These are phyloP conservation scores for Cylindroiulus punctatus DNA, from an alignment of 2,888 invertebrate genomes.

Conservation along the genomic window DNA sequence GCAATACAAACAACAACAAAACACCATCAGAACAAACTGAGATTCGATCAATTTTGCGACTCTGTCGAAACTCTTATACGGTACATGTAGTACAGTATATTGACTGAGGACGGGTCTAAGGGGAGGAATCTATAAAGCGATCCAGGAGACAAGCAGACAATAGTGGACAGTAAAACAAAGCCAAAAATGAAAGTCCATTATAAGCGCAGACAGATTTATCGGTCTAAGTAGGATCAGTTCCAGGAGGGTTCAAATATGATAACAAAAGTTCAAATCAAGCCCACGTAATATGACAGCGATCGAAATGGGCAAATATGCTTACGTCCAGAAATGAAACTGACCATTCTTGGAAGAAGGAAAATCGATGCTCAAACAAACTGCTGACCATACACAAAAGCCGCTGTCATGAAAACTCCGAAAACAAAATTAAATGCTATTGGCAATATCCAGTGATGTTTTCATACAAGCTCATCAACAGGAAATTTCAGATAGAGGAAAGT, in stretches of 20 bases:
- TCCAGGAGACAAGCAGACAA: neutral
- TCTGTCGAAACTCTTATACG: neutral
- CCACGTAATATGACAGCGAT: neutral
- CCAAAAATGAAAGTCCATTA: conserved; percentile 21
- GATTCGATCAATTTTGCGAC: conserved; percentile 33
- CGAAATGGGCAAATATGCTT: conserved; percentile 34
- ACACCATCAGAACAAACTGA: conserved; percentile 27
- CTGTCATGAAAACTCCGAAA: neutral
- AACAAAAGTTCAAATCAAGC: conserved; percentile 34
- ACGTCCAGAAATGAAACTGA: neutral
- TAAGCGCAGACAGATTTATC: neutral
- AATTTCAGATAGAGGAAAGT: neutral
- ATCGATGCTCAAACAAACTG: conserved; percentile 8
- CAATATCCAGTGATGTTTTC: neutral
- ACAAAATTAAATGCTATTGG: neutral
- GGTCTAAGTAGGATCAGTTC: neutral
- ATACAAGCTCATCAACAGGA: neutral
- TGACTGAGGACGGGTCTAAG: neutral
- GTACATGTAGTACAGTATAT: neutral
- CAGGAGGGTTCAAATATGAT: neutral
- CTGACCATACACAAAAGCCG: neutral
- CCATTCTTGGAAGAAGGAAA: neutral
- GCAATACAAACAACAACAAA: conserved; percentile 8
- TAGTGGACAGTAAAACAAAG: conserved; percentile 1
- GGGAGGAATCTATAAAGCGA: neutral